These are phyloP conservation scores for Aurelia sp. DNA, from an alignment of 30 jellyfish, hydroid and myxozoan genomes.

Conservation along the genomic window DNA sequence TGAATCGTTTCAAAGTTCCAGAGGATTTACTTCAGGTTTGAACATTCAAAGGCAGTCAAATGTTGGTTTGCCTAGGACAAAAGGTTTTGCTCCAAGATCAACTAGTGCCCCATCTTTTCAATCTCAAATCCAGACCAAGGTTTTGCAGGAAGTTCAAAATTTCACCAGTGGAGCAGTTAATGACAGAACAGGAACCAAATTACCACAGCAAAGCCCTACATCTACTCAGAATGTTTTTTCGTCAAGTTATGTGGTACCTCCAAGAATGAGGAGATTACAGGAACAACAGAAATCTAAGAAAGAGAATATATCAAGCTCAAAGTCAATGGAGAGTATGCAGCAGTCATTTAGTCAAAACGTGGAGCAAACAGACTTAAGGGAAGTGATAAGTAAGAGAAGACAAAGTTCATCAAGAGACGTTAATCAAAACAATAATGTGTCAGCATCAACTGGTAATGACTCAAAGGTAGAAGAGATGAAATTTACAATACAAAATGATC, in stretches of 20 bases:
- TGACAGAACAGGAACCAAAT: not conserved
- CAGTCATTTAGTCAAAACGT: not conserved
- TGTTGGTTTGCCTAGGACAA: not conserved
- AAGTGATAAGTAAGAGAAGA: not conserved
- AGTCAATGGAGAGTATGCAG: not conserved
- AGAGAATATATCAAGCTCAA: not conserved
- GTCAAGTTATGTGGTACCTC: slow-evolving; percentile 32
- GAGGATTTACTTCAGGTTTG: too few relatives aligned
- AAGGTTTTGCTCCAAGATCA: not conserved
- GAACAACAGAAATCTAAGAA: not conserved
- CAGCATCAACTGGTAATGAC: too few relatives aligned
- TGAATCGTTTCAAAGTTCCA: too few relatives aligned
- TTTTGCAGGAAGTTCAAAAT: not conserved
- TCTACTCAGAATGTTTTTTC: not conserved
- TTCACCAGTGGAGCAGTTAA: not conserved
- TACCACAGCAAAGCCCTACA: not conserved
- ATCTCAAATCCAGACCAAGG: not conserved
- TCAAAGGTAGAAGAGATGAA: not conserved
- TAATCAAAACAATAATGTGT: not conserved
- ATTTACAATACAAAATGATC: not conserved
- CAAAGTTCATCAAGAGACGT: not conserved
- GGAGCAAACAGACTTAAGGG: not conserved
- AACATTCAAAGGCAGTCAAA: not conserved
- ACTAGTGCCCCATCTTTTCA: not conserved
- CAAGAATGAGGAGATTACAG: slow-evolving; percentile 51